Conservation (phyloP, 1,140 invertebrate species). For the Solenopsis invicta region DNA sequence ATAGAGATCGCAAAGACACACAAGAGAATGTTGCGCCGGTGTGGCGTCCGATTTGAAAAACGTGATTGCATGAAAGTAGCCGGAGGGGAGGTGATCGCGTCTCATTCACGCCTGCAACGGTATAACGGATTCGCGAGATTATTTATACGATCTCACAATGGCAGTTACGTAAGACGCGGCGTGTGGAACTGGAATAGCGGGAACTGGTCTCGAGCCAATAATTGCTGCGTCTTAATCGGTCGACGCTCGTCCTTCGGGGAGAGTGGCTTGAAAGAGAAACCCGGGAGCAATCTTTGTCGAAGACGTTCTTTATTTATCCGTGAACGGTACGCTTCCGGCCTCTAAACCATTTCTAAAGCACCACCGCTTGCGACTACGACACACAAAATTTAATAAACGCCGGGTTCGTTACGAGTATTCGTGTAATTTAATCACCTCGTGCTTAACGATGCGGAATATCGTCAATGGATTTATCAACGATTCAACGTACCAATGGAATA, state of each 20-base stretch:
- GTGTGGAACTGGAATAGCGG: slow-evolving; percentile 83
- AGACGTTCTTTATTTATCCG: slow-evolving; percentile 55
- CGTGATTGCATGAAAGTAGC: slow-evolving; percentile 19
- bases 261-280: slow-evolving; percentile 71
- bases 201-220: slow-evolving; percentile 82
- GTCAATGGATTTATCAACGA: slow-evolving; percentile 9
- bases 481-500: background rate
- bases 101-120: slow-evolving; percentile 70
- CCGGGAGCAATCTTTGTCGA: slow-evolving; percentile 58
- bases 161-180: slow-evolving; percentile 75
- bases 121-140: slow-evolving; percentile 73
- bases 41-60: slow-evolving; percentile 46
- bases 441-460: background rate
- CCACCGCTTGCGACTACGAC: background rate
- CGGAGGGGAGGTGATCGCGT: slow-evolving; percentile 39
- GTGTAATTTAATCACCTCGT: background rate
- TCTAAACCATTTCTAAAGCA: background rate
- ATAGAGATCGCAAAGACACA: background rate
- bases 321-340: slow-evolving; percentile 34
- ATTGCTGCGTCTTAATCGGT: slow-evolving; percentile 80
- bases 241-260: slow-evolving; percentile 76
- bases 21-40: slow-evolving; percentile 8
- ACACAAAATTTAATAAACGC: background rate
- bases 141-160: slow-evolving; percentile 78
- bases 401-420: background rate